Percentiles rank a stretch among this genome's conserved stretches.
These are phyloP conservation scores for Lagopus muta DNA, from an alignment of 2,113 vertebrate genomes.

Conservation along the genomic window DNA sequence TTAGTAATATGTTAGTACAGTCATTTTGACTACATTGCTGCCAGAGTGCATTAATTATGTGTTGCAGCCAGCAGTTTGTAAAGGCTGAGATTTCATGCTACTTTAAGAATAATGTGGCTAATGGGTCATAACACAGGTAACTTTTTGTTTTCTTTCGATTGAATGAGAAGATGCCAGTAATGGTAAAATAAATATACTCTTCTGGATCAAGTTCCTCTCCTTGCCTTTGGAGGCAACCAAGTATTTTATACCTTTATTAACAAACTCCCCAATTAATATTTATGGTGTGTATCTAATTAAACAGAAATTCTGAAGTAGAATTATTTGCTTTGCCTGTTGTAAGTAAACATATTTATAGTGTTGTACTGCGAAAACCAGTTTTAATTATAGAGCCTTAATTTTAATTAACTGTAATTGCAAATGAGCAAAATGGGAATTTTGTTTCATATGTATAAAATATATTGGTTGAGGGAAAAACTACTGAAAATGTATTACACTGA, in stretches of 20 bases:
- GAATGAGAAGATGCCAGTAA: background rate
- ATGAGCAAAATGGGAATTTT: background rate
- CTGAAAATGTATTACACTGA: background rate
- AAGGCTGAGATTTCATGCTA: background rate
- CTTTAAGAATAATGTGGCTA: background rate
- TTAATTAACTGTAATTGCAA: background rate
- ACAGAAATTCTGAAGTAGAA: background rate
- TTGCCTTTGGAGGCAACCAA: background rate
- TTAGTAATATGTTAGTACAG: background rate
- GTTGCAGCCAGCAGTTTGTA: background rate
- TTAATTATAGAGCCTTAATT: background rate
- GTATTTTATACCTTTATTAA: background rate
- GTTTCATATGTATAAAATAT: background rate
- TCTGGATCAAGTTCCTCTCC: background rate
- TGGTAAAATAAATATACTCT: background rate
- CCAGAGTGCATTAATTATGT: background rate
- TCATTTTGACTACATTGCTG: background rate
- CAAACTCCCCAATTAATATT: background rate
- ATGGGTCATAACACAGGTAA: background rate
- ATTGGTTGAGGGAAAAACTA: background rate
- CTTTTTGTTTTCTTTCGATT: background rate
- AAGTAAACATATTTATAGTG: background rate
- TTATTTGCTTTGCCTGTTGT: background rate
- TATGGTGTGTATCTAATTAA: background rate
- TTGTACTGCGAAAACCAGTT: background rate